Conservation (phyloP, 2,888 invertebrate species). For the Drosophila monieri region DNA sequence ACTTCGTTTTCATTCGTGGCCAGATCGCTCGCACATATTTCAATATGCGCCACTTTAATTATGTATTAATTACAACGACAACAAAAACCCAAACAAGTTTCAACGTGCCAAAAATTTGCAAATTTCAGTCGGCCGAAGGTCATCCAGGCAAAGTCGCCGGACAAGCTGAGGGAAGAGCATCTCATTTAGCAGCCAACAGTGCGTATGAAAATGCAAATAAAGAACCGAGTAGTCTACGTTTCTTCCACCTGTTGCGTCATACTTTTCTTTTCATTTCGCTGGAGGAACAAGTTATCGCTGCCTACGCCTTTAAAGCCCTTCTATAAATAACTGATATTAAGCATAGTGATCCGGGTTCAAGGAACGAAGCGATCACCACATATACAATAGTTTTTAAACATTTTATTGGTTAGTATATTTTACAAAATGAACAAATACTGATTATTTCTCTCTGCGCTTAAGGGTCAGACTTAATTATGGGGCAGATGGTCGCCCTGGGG, state of each 20-base stretch:
- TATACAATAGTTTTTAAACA: not conserved
- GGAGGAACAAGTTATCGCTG: conserved; percentile 28
- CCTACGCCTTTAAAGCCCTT: not conserved
- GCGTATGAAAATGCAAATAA: conserved; percentile 28
- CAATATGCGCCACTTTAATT: conserved; percentile 72
- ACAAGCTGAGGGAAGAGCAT: conserved; percentile 14
- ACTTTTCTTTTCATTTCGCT: conserved; percentile 70
- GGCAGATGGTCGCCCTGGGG: conserved; percentile 83
- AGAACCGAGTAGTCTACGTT: conserved; percentile 2
- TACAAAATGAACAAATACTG: conserved; percentile 43
- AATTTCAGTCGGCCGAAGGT: conserved; percentile 64
- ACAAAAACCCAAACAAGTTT: conserved; percentile 55
- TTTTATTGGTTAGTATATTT: conserved; percentile 11
- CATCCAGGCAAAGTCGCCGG: conserved; percentile 36
- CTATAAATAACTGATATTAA: conserved; percentile 9
- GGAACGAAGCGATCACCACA: not conserved
- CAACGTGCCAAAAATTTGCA: conserved; percentile 58
- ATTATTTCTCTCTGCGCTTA: conserved; percentile 15
- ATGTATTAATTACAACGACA: conserved; percentile 73
- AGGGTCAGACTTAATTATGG: conserved; percentile 49
- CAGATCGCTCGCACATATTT: conserved; percentile 56
- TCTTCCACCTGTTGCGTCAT: conserved; percentile 57
- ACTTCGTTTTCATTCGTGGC: conserved; percentile 79
- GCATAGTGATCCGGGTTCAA: conserved; percentile 40
- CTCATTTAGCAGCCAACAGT: conserved; percentile 25